phyloP scores from a whole-genome alignment of 2,888 invertebrate species.

The Didymodactylos carnosus region DNA sequence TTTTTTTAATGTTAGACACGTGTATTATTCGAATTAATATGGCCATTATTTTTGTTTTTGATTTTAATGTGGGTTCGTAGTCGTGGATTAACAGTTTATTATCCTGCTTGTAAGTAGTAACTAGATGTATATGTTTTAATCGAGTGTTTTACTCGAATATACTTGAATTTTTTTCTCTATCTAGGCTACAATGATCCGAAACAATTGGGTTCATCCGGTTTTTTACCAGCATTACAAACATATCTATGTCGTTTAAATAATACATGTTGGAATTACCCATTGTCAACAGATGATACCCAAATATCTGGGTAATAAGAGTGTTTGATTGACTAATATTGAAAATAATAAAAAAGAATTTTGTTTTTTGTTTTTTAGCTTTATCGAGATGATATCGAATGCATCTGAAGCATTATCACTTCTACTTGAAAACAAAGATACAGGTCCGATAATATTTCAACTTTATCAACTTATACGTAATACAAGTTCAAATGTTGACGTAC shows the following conservation, averaged over 20 bases:
- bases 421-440: too few species aligned
- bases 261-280: background rate
- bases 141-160: background rate
- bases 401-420: too few species aligned
- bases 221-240: conserved; percentile 3
- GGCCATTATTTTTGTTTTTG: conserved; percentile 11
- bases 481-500: too few species aligned
- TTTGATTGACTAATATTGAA: too few species aligned
- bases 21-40: conserved; percentile 5
- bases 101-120: background rate
- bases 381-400: too few species aligned
- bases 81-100: background rate
- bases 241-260: conserved; percentile 4
- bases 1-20: background rate
- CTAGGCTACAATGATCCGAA: conserved; percentile 3
- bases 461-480: too few species aligned
- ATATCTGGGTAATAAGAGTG: too few species aligned
- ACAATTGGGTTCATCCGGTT: conserved; percentile 2
- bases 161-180: background rate
- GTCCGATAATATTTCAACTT: too few species aligned
- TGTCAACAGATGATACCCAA: too few species aligned
- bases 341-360: too few species aligned
- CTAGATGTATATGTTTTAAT: background rate
- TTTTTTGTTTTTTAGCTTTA: too few species aligned
- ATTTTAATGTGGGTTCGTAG: conserved; percentile 12